These are phyloP conservation scores for Muntiacus reevesi DNA, from an alignment of 2,113 vertebrate genomes.

Conservation along the genomic window DNA sequence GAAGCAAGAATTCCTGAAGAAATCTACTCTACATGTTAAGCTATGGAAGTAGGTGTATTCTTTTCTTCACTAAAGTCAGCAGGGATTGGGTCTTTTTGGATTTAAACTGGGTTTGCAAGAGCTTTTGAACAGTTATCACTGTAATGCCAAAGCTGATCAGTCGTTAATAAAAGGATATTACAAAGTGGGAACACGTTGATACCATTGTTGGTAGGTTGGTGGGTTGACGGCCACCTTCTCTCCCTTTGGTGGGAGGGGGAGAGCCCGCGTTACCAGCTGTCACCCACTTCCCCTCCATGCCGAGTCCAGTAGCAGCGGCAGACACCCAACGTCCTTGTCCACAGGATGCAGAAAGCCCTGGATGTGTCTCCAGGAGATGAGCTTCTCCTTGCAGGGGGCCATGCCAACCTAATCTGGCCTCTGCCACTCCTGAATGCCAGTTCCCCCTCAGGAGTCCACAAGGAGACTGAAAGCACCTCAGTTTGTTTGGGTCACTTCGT, in stretches of 20 bases:
- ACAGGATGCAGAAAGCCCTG: neutral
- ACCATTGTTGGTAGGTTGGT: conserved; percentile 36
- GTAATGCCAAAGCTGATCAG: conserved; percentile 40
- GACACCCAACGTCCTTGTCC: neutral
- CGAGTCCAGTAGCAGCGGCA: conserved; percentile 21
- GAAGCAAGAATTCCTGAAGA: conserved; percentile 77
- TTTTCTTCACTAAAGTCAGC: conserved; percentile 76
- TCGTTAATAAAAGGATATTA: conserved; percentile 50
- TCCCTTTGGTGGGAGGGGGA: conserved; percentile 71
- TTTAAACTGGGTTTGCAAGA: conserved; percentile 68
- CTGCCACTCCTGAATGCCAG: neutral
- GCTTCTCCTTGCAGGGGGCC: neutral
- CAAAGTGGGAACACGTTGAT: conserved; percentile 27
- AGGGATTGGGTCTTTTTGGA: conserved; percentile 72
- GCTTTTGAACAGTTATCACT: conserved; percentile 52
- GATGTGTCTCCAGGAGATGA: neutral
- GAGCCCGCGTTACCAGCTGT: neutral
- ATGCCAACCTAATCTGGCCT: neutral
- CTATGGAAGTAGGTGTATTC: conserved; percentile 76
- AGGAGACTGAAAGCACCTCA: neutral
- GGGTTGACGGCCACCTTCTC: conserved; percentile 67
- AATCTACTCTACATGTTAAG: conserved; percentile 77
- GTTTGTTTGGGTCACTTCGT: conserved; percentile 21
- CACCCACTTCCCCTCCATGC: conserved; percentile 15
- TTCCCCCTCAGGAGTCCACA: neutral